Percentiles rank a stretch among this genome's conserved stretches.
Evolutionary conservation across 2,113 vertebrate species (phyloP).

Genomic region (Scophthalmus maximus): DNA sequence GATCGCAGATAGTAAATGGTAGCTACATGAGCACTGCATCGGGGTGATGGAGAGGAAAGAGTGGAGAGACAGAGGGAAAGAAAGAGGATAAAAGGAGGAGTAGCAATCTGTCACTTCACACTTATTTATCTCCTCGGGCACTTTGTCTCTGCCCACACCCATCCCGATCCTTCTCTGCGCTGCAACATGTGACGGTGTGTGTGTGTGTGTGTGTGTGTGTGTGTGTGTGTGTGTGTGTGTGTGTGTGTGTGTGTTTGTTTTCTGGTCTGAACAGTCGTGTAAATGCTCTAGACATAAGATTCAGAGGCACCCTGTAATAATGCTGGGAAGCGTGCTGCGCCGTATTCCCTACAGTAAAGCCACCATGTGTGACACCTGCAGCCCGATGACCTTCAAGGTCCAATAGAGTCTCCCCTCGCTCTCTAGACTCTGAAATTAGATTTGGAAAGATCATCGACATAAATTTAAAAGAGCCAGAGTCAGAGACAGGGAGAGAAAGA

Average conservation of each 20-base stretch:
- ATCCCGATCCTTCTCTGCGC: conserved; percentile 21
- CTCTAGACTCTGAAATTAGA: conserved; percentile 66
- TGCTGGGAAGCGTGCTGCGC: background rate
- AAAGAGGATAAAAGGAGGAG: conserved; percentile 67
- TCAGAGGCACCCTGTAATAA: conserved; percentile 11
- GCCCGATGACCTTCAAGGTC: conserved; percentile 74
- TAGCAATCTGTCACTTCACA: conserved; percentile 67
- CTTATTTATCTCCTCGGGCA: conserved; percentile 66
- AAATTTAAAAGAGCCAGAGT: conserved; percentile 67
- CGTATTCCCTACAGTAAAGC: conserved; percentile 42
- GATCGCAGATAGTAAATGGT: conserved; percentile 56
- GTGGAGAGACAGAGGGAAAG: conserved; percentile 36
- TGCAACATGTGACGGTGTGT: conserved; percentile 38
- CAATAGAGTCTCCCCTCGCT: conserved; percentile 45
- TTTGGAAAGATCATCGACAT: conserved; percentile 75
- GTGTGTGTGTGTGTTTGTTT: conserved; percentile 9
- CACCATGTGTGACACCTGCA: conserved; percentile 60
- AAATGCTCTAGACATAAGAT: conserved; percentile 31
- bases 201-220: conserved; percentile 31
- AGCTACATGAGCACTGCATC: conserved; percentile 55
- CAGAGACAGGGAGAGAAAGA: conserved; percentile 20
- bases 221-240: conserved; percentile 2
- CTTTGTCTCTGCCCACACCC: conserved; percentile 45
- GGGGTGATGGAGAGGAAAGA: conserved; percentile 57
- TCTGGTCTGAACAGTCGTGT: conserved; percentile 12